Percentiles rank a stretch among this genome's conserved stretches.
These are phyloP conservation scores for Pocota personata DNA, from an alignment of 2,888 invertebrate species.

Conservation along the genomic window DNA sequence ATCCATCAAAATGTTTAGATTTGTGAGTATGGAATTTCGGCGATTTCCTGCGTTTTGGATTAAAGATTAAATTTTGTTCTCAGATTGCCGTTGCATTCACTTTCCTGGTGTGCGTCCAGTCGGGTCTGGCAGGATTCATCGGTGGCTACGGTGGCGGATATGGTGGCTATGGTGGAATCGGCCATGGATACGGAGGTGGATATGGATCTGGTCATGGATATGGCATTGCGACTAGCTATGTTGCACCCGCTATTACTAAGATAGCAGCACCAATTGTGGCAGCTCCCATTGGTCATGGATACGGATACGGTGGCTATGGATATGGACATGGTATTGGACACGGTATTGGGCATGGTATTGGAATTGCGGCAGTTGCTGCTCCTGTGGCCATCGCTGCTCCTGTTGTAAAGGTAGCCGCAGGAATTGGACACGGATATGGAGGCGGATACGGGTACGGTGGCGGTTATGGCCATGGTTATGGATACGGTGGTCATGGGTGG, in stretches of 20 bases:
- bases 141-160: constrained; percentile 75
- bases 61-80: constrained; percentile 11
- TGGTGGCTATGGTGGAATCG: no score
- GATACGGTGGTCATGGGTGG: constrained; percentile 78
- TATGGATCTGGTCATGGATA: constrained; percentile 66
- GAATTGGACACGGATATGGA: constrained; percentile 75
- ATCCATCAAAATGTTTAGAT: constrained; percentile 75
- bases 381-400: constrained; percentile 65
- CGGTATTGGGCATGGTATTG: constrained; percentile 76
- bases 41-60: background rate
- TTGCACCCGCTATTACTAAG: constrained; percentile 52
- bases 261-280: constrained; percentile 58
- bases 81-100: constrained; percentile 76
- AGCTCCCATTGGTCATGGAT: constrained; percentile 75
- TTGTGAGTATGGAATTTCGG: constrained; percentile 70
- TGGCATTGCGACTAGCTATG: constrained; percentile 76
- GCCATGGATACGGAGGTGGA: constrained; percentile 74
- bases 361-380: constrained; percentile 75
- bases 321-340: constrained; percentile 75
- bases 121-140: constrained; percentile 74
- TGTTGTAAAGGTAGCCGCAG: constrained; percentile 58
- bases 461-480: constrained; percentile 68
- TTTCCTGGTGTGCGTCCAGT: constrained; percentile 76
- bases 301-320: constrained; percentile 74
- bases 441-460: constrained; percentile 64